Percentiles rank a stretch among this genome's conserved stretches.
These are phyloP conservation scores for Hypanus sabinus DNA, from an alignment of 2,113 vertebrate species.

Conservation along the genomic window DNA sequence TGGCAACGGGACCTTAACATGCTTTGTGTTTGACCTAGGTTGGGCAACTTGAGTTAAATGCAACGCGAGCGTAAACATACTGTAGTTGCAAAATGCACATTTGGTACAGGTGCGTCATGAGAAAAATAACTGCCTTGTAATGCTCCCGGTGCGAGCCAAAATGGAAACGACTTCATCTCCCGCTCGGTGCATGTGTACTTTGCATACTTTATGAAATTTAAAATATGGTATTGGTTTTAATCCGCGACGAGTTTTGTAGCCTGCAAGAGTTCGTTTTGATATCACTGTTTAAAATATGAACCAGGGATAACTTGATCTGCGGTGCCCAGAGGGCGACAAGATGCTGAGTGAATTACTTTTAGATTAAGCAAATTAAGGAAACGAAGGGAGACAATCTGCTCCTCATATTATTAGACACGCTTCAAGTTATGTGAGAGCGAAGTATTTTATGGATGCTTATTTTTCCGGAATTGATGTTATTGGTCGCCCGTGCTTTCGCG, in stretches of 20 bases:
- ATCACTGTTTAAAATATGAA: slow-evolving; percentile 60
- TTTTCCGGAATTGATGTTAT: slow-evolving; percentile 41
- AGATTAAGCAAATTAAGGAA: slow-evolving; percentile 66
- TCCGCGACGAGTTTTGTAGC: slow-evolving; percentile 39
- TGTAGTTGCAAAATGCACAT: not conserved
- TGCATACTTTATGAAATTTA: not conserved
- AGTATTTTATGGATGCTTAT: slow-evolving; percentile 60
- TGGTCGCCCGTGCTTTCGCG: not conserved
- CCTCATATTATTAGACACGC: slow-evolving; percentile 60
- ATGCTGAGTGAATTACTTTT: slow-evolving; percentile 66
- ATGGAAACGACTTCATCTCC: too few species aligned
- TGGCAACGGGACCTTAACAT: not conserved
- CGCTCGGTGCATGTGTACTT: not conserved
- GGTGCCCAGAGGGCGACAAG: slow-evolving; percentile 62
- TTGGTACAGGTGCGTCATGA: not conserved
- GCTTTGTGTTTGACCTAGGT: not conserved
- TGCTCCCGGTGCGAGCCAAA: too few species aligned
- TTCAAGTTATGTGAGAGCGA: slow-evolving; percentile 55
- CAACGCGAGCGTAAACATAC: not conserved
- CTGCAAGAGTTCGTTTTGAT: slow-evolving; percentile 59
- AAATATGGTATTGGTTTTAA: not conserved
- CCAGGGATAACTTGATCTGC: slow-evolving; percentile 57
- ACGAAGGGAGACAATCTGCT: slow-evolving; percentile 60
- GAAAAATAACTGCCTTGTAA: not conserved
- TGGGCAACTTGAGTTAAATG: not conserved